Evolutionary conservation across 2,888 invertebrate genomes (phyloP).

Genomic region (Hipparchia semele): DNA sequence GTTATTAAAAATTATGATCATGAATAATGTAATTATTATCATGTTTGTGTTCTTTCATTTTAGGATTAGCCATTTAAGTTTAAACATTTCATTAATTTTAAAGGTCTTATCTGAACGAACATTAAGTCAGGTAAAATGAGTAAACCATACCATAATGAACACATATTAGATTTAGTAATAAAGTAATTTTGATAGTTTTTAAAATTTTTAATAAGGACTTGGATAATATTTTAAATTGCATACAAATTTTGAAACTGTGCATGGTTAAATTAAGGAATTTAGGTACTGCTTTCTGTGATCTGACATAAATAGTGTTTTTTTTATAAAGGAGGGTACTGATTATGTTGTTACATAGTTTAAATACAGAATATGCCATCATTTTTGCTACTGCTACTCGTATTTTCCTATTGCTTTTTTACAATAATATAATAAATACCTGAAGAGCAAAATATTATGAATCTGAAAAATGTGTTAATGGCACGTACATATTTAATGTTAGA

Average conservation of each 20-base stretch:
- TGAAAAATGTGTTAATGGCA: too few species aligned
- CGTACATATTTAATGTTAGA: too few species aligned
- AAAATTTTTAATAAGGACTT: not conserved
- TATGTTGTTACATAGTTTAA: too few species aligned
- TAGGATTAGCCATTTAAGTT: constrained; percentile 3
- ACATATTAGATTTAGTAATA: not conserved
- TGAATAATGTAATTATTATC: not conserved
- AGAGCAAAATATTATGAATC: too few species aligned
- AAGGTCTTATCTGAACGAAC: constrained; percentile 39
- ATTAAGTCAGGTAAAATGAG: constrained; percentile 34
- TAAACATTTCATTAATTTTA: constrained; percentile 25
- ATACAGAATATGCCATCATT: too few species aligned
- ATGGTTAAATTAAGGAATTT: constrained; percentile 16
- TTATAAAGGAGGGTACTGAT: too few species aligned
- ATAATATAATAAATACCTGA: too few species aligned
- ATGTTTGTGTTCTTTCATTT: not conserved
- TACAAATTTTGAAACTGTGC: constrained; percentile 21
- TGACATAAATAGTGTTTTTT: not conserved
- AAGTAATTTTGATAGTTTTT: not conserved
- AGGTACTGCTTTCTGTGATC: constrained; percentile 1
- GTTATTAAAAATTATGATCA: not conserved
- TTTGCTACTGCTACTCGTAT: too few species aligned
- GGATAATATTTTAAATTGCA: constrained; percentile 2
- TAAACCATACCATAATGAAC: too few species aligned
- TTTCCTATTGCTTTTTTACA: too few species aligned